These are phyloP conservation scores for Teleogryllus oceanicus DNA, from an alignment of 2,888 invertebrate species.

Conservation along the genomic window DNA sequence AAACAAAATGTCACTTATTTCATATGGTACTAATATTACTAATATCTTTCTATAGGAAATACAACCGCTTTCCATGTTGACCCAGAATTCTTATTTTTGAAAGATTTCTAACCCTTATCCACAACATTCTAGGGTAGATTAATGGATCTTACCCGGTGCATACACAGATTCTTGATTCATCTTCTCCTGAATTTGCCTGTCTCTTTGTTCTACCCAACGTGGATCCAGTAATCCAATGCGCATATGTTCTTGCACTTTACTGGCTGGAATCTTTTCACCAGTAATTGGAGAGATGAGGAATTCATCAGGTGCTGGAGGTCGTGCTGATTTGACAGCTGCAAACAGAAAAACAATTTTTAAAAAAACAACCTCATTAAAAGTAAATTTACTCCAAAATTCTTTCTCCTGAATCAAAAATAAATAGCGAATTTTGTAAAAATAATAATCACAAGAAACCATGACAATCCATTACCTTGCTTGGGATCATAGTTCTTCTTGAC, in stretches of 20 bases:
- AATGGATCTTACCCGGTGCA: slow-evolving; percentile 54
- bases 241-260: slow-evolving; percentile 97
- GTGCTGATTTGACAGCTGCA: slow-evolving; percentile 54
- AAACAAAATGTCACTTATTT: too few species aligned
- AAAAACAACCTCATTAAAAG: background rate
- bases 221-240: slow-evolving; percentile 94
- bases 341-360: slow-evolving; percentile 40
- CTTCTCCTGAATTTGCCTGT: slow-evolving; percentile 89
- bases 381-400: background rate
- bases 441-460: too few species aligned
- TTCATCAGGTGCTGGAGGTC: slow-evolving; percentile 71
- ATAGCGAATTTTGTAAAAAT: background rate
- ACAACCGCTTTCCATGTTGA: too few species aligned
- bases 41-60: too few species aligned
- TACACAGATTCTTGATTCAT: slow-evolving; percentile 85
- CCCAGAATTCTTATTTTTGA: too few species aligned
- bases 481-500: slow-evolving; percentile 97
- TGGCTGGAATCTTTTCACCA: slow-evolving; percentile 97
- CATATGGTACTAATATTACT: too few species aligned
- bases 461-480: slow-evolving; percentile 59
- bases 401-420: background rate
- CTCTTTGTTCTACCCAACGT: slow-evolving; percentile 95
- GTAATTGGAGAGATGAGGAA: slow-evolving; percentile 98
- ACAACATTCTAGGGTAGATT: too few species aligned
- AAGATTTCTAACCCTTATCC: too few species aligned